These are phyloP conservation scores for Falco punctatus DNA, from an alignment of 2,113 vertebrate species.

Conservation along the genomic window DNA sequence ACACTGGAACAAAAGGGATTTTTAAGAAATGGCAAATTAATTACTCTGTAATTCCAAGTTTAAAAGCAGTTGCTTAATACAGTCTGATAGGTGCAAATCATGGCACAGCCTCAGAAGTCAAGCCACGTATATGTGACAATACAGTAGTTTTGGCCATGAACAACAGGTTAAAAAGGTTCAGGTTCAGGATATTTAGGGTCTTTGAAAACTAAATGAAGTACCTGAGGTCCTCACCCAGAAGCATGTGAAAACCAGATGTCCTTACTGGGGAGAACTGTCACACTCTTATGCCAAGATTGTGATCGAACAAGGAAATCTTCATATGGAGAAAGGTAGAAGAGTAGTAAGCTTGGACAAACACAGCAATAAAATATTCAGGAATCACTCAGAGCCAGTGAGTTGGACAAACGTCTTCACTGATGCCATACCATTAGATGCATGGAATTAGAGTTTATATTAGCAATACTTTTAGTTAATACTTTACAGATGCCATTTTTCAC, in stretches of 20 bases:
- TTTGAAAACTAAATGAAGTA: not conserved
- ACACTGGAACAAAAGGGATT: accelerated
- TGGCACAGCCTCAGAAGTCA: not conserved
- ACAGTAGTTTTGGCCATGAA: not conserved
- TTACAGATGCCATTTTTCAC: not conserved
- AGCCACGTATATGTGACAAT: not conserved
- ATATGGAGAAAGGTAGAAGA: not conserved
- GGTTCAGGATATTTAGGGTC: not conserved
- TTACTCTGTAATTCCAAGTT: not conserved
- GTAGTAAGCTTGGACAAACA: not conserved
- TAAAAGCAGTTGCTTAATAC: not conserved
- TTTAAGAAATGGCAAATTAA: not conserved
- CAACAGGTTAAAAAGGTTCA: not conserved
- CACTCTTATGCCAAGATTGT: not conserved
- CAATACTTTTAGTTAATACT: not conserved
- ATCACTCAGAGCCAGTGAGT: not conserved
- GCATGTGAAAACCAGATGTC: not conserved
- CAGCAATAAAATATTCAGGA: not conserved
- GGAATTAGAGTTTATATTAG: not conserved
- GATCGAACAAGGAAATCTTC: not conserved
- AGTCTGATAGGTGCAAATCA: not conserved
- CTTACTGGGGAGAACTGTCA: not conserved
- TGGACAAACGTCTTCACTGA: not conserved
- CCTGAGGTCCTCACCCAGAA: not conserved
- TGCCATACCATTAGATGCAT: not conserved